These are phyloP conservation scores for Heterodera filipjevi DNA, from an alignment of 2,888 invertebrate genomes.

Conservation along the genomic window DNA sequence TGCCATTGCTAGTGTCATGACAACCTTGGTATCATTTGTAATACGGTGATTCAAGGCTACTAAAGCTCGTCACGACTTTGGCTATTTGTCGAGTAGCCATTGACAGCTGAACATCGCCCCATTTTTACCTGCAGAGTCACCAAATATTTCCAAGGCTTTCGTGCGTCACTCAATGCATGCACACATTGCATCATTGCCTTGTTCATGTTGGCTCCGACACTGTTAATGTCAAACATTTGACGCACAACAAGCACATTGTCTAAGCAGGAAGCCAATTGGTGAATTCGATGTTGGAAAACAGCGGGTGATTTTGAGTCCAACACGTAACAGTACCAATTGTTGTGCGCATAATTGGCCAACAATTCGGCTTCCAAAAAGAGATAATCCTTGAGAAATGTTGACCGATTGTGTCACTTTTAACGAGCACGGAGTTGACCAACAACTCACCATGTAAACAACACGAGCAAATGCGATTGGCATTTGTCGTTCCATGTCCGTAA, in stretches of 20 bases:
- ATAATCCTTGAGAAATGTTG: slow-evolving; percentile 22
- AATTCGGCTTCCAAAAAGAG: slow-evolving; percentile 29
- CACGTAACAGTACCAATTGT: slow-evolving; percentile 35
- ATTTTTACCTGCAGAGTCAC: slow-evolving; percentile 37
- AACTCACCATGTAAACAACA: slow-evolving; percentile 40
- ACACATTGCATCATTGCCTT: slow-evolving; percentile 39
- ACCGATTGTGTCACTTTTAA: background rate
- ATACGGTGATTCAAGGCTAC: too few relatives aligned
- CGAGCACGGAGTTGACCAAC: background rate
- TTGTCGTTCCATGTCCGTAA: background rate
- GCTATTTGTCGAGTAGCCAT: too few relatives aligned
- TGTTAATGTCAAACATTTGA: slow-evolving; percentile 35
- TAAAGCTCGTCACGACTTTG: too few relatives aligned
- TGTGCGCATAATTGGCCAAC: slow-evolving; percentile 27
- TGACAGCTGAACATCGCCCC: too few relatives aligned
- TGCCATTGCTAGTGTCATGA: too few relatives aligned
- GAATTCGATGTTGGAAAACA: slow-evolving; percentile 25
- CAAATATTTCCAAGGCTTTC: slow-evolving; percentile 40
- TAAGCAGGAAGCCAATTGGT: slow-evolving; percentile 39
- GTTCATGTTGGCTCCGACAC: slow-evolving; percentile 40
- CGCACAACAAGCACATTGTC: slow-evolving; percentile 38
- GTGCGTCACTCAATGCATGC: slow-evolving; percentile 24
- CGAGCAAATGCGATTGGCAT: slow-evolving; percentile 44
- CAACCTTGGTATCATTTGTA: too few relatives aligned
- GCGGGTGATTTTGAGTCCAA: slow-evolving; percentile 25